Conservation (phyloP, 2,888 invertebrate genomes). For the Eristalis tenax region DNA sequence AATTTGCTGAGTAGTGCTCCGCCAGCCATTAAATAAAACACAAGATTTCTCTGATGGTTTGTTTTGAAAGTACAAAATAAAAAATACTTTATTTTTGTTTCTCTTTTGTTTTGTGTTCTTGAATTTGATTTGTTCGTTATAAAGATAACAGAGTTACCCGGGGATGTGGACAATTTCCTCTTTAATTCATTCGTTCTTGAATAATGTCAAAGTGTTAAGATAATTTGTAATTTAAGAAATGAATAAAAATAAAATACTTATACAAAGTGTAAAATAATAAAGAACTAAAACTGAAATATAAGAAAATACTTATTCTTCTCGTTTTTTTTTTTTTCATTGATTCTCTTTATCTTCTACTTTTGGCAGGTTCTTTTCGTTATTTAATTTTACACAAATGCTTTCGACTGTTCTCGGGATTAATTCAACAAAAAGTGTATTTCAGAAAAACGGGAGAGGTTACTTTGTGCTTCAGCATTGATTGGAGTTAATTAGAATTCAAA, state of each 20-base stretch:
- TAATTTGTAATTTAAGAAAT: not conserved
- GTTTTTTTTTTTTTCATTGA: too few relatives aligned
- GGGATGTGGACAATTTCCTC: constrained; percentile 28
- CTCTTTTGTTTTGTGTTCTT: constrained; percentile 9
- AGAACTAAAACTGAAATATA: constrained; percentile 6
- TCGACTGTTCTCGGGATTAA: constrained; percentile 3
- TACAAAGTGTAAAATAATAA: not conserved
- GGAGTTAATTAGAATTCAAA: not conserved
- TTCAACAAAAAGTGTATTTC: constrained; percentile 14
- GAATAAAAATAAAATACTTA: not conserved
- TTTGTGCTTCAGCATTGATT: constrained; percentile 34
- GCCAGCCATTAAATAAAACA: constrained; percentile 60
- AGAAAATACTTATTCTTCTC: not conserved
- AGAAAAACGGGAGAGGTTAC: constrained; percentile 2
- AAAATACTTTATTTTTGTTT: constrained; percentile 66
- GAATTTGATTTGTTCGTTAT: constrained; percentile 15
- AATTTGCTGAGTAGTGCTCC: too few relatives aligned
- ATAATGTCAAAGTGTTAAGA: constrained; percentile 34
- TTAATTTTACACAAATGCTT: constrained; percentile 18
- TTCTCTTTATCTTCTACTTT: constrained; percentile 9
- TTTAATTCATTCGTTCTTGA: constrained; percentile 30
- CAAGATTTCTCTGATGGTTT: constrained; percentile 58
- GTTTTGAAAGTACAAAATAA: constrained; percentile 74
- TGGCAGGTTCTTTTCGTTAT: constrained; percentile 15
- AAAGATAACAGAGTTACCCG: constrained; percentile 18